These are phyloP conservation scores for Diadema setosum DNA, from an alignment of 35 echinoderm and acorn worm genomes.

Conservation along the genomic window DNA sequence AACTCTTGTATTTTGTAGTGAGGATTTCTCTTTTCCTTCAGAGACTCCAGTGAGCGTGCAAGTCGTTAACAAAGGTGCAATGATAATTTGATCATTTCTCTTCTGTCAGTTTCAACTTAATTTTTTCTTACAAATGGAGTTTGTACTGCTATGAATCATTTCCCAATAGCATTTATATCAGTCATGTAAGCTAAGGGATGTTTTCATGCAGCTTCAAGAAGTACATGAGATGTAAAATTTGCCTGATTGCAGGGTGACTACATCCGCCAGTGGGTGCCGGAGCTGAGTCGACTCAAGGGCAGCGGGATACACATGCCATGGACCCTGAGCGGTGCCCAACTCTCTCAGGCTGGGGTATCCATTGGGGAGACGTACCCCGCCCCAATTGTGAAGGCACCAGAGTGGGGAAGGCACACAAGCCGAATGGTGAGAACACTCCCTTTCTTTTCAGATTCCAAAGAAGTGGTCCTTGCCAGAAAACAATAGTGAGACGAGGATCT, in stretches of 20 bases:
- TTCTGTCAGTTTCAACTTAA: no score
- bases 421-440: no score
- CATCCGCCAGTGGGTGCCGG: conserved; percentile 72
- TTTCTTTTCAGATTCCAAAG: no score
- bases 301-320: conserved; percentile 64
- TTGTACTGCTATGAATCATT: neutral
- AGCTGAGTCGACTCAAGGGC: conserved; percentile 58
- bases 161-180: neutral
- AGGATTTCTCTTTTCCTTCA: no score
- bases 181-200: neutral
- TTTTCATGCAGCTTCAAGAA: neutral
- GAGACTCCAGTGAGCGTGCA: no score
- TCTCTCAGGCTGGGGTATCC: conserved; percentile 34
- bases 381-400: conserved; percentile 70
- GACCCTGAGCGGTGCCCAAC: conserved; percentile 36
- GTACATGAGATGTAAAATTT: no score
- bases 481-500: no score
- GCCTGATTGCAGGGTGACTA: conserved; percentile 52
- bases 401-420: conserved; percentile 43
- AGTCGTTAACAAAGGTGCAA: no score
- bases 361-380: conserved; percentile 65
- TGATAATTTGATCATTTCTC: no score
- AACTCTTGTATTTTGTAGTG: no score
- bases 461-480: no score
- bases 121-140: no score